These are phyloP conservation scores for Melieria picta DNA, from an alignment of 2,888 invertebrate genomes.

Conservation along the genomic window DNA sequence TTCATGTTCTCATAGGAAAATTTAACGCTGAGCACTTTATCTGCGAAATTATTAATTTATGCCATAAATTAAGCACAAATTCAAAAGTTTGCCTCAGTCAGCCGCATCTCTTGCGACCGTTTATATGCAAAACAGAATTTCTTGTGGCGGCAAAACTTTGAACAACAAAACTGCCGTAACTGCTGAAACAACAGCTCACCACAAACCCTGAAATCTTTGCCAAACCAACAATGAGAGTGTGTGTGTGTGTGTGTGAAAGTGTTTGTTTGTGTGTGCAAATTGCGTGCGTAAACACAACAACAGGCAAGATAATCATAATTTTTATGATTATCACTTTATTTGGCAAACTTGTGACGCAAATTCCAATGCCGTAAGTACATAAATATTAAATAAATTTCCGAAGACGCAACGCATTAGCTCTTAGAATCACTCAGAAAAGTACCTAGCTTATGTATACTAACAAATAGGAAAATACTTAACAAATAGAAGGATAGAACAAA, in stretches of 20 bases:
- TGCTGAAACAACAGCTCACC: not conserved
- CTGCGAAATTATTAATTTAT: conserved; percentile 18
- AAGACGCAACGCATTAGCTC: too few relatives aligned
- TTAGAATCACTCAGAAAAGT: too few relatives aligned
- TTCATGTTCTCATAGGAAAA: too few relatives aligned
- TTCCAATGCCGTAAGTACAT: not conserved
- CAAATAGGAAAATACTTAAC: too few relatives aligned
- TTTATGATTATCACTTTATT: conserved; percentile 8
- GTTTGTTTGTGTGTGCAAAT: not conserved
- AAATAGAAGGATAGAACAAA: too few relatives aligned
- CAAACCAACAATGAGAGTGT: not conserved
- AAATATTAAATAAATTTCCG: not conserved
- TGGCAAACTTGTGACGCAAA: not conserved
- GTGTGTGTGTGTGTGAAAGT: not conserved
- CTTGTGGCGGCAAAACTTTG: not conserved
- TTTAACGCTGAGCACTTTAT: too few relatives aligned
- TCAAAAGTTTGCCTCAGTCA: not conserved
- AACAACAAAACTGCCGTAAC: not conserved
- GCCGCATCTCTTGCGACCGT: not conserved
- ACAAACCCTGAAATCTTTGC: not conserved
- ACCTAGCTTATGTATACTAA: too few relatives aligned
- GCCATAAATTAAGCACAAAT: conserved; percentile 18
- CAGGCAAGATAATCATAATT: conserved; percentile 1
- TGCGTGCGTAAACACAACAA: not conserved
- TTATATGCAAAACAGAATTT: not conserved